Conservation (phyloP, 1,140 invertebrate genomes). For the Acyrthosiphon pisum region DNA sequence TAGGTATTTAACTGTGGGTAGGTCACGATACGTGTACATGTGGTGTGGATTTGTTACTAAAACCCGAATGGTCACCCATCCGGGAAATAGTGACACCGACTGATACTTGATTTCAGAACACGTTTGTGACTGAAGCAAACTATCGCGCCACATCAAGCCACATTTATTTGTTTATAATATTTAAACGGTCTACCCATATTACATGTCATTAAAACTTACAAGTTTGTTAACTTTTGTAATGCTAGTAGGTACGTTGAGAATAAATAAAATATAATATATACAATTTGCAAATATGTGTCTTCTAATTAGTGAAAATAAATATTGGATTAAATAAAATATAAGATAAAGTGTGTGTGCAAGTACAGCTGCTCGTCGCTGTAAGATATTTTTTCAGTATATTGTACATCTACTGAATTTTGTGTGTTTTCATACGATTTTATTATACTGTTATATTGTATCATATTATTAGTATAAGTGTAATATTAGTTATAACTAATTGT, state of each 20-base stretch:
- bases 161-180: background rate
- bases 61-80: no score
- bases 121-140: no score
- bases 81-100: no score
- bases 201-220: no score
- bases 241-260: no score
- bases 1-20: no score
- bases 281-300: background rate
- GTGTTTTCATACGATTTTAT: background rate
- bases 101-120: no score
- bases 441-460: background rate
- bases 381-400: background rate
- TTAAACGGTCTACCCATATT: background rate
- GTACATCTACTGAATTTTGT: background rate
- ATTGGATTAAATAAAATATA: background rate
- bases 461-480: background rate
- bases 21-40: no score
- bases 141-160: no score
- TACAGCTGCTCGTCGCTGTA: background rate
- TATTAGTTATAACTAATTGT: background rate
- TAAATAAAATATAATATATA: background rate
- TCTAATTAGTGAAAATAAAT: background rate
- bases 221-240: no score
- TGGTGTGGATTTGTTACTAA: no score
- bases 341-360: background rate